Base-by-base conservation (phyloP, 2,888 invertebrate species). In the Netelia fuscicornis region DNA sequence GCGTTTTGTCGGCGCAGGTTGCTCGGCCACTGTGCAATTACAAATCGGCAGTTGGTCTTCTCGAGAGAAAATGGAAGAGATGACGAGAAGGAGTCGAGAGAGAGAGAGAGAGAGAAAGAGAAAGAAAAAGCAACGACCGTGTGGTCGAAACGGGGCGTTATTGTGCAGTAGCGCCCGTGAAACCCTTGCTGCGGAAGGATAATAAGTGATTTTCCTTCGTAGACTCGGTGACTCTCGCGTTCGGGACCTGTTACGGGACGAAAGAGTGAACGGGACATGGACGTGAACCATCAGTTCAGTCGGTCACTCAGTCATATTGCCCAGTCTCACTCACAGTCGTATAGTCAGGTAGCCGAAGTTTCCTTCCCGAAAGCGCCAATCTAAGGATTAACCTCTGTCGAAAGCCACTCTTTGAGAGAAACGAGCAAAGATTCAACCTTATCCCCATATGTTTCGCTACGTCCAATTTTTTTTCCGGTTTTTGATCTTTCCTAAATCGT, bases 351-450 rank as follows among this genome's bases (percentile, higher is more conserved):
- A 90, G 88, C 82, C 78, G 86, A 87, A 58, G 81, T 64, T 78
- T 79, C 83, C 83, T 81, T 86, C 67, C 76, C 84, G 85, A 90
- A 91, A 75, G 70, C 85, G 89, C 88, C 90, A 91, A 91, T 91
- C 91, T 88, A 89, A 87, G 90, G 89, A 91, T 91, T 91, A 91
- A 83, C 86, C 79, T 81, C 71, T 65, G 65, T 65, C 80, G 72
- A 77, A 64, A 86, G 82, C 75, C 77, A 86, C 81, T 82, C 60
- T 42, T n/a, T 54, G 54, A n/a, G 25, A 65, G 42, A 56, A 82
- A 79, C 64, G 52, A 78, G 23, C 54, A 23, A 17, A 77, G 56
- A 67, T 79, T 83, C 67, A 68, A 72, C 76, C 62, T 37, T 71
- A 79, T 86, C 48, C 67, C 23, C 71, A 70, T 56, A 56, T 83